These are phyloP conservation scores for Drosophila takahashii DNA, from an alignment of 1,140 invertebrate species.

Conservation along the genomic window DNA sequence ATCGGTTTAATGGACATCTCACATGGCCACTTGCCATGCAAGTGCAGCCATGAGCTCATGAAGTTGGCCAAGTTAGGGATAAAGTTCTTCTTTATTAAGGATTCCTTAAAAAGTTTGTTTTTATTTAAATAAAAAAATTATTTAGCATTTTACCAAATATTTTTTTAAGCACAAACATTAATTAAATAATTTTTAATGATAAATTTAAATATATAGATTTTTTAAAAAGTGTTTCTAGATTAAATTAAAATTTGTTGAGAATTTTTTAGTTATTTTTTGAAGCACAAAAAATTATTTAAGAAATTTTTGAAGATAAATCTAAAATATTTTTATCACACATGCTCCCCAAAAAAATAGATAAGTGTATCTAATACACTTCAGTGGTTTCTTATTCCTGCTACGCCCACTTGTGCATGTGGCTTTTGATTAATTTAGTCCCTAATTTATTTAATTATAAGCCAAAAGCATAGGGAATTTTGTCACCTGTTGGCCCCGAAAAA, in stretches of 20 bases:
- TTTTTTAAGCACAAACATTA: no score
- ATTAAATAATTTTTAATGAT: no score
- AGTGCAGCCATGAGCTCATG: conserved; percentile 33
- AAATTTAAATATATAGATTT: no score
- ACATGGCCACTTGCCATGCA: conserved; percentile 45
- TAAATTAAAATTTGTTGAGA: neutral
- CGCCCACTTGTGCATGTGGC: conserved; percentile 4
- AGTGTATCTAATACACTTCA: neutral
- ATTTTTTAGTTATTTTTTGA: no score
- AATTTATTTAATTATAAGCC: conserved; percentile 55
- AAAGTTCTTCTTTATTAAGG: conserved; percentile 5
- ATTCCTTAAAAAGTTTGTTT: no score
- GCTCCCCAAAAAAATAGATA: no score
- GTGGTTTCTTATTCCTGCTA: neutral
- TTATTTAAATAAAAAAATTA: no score
- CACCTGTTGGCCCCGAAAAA: conserved; percentile 44
- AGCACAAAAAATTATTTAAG: no score
- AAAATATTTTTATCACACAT: no score
- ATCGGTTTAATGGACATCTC: conserved; percentile 57
- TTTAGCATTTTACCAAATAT: no score
- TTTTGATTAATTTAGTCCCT: conserved; percentile 39
- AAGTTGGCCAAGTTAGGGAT: conserved; percentile 1
- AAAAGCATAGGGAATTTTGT: neutral
- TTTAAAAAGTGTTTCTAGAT: no score
- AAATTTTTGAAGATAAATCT: no score